Base-by-base conservation (phyloP, 2,888 invertebrate species). In the Ceratothoa steindachneri region DNA sequence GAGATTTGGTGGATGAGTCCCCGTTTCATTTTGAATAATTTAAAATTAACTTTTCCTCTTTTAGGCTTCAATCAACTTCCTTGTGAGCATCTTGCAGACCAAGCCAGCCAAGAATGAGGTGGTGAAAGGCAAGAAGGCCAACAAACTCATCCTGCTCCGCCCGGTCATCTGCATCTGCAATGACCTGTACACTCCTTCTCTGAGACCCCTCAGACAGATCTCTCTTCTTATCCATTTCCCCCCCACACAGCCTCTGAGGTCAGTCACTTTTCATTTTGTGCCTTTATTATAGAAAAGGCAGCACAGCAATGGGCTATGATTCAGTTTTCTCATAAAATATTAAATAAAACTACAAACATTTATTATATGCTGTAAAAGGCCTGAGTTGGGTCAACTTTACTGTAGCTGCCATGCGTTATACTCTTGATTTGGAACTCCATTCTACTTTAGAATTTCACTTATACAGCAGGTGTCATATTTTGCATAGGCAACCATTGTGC, bases 121-220 rank as follows among this genome's bases (percentile, higher is more conserved):
- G 31, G 88, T 82, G 73, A 81, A 81, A 66, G 82, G 82, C 28
- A 87, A 86, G 80, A 82, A 82, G 70, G 89, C 88, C 75, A 86
- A 85, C 30, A 87, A 86, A 41, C 84, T 86, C 2, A 85, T 91
- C 0, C 85, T 97, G 70, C 89, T 89, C 80, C 86, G 98, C 69
- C 98, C 98, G 0, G 90, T 99, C 31, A 93, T 99, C 80, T 98
- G 97, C 83, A 97, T 98, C 80, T 99, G 98, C 83, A 99, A 99
- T 83, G 97, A 98, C 83, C 87, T 92, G 81, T 98, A 93, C 82
- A 91, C 91, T 3, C 91, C 95, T 0, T 90, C 97, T 0, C 85
- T 99, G 77, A 88, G 95, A 73, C 89, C 91, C 19, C 85, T 97
- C 74, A 89, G 93, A 75, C 90, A 90, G 80, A 88, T 90, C 53